Conservation (phyloP, 2,797 vertebrate species). For the Lemur catta region DNA sequence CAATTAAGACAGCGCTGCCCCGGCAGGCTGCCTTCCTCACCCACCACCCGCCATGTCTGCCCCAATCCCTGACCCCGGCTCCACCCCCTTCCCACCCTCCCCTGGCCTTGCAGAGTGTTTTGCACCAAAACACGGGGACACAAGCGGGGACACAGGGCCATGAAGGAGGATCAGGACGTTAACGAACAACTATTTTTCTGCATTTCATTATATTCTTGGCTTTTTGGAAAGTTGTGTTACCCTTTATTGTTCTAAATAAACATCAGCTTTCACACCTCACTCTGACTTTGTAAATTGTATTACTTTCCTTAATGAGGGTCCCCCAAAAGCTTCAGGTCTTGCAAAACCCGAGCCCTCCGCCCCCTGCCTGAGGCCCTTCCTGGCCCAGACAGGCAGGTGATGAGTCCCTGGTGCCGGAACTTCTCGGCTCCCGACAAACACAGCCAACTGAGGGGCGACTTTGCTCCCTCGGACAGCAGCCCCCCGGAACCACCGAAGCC, state of each 20-base stretch:
- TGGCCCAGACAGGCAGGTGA: accelerated
- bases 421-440: not conserved
- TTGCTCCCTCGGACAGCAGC: not conserved
- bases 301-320: not conserved
- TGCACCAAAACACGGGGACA: accelerated
- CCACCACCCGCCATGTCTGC: not conserved
- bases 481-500: not conserved
- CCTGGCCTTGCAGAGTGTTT: too few species aligned
- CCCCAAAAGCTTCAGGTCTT: not conserved
- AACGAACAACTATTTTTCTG: not conserved
- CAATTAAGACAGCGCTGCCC: not conserved
- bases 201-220: not conserved
- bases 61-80: not conserved
- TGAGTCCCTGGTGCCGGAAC: too few species aligned
- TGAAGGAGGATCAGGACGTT: not conserved
- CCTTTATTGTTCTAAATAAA: not conserved
- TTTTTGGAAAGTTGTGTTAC: not conserved
- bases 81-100: not conserved
- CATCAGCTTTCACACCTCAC: not conserved
- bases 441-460: accelerated
- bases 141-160: accelerated
- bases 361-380: not conserved
- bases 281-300: not conserved
- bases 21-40: not conserved
- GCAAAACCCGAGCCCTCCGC: accelerated